Percentiles rank a stretch among this genome's conserved stretches.
Conservation (phyloP, 2,113 vertebrate species). For the Herpetotheres cachinnans region DNA sequence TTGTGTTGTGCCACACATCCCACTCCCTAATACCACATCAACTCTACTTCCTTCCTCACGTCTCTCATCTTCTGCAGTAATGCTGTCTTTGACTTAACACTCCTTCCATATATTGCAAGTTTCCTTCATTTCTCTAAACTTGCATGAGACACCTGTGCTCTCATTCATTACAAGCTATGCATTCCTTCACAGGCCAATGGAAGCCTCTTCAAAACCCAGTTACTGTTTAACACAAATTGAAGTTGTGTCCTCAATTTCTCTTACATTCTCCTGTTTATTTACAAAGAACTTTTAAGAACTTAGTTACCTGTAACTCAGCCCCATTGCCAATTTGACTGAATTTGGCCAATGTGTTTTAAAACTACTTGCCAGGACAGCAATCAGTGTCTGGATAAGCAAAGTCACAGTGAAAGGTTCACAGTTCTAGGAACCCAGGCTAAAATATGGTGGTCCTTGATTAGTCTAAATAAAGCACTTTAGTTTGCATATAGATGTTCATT, state of each 20-base stretch:
- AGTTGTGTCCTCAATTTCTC: neutral
- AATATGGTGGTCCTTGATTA: neutral
- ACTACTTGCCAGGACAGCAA: neutral
- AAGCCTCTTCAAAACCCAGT: neutral
- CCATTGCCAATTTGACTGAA: neutral
- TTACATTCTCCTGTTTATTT: neutral
- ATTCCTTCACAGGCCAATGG: neutral
- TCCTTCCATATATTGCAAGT: neutral
- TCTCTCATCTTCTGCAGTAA: neutral
- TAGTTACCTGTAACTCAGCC: neutral
- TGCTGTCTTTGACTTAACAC: neutral
- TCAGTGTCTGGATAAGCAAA: neutral
- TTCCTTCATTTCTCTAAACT: neutral
- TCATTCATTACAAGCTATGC: neutral
- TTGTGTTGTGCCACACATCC: neutral
- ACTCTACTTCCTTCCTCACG: neutral
- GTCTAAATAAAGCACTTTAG: neutral
- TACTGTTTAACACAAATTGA: neutral
- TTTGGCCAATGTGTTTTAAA: neutral
- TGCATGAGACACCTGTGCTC: accelerated
- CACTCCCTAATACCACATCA: neutral
- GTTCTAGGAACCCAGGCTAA: neutral
- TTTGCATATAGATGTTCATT: neutral
- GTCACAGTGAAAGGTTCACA: accelerated
- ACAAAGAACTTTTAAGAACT: neutral